A percentile compares a stretch with the other conserved stretches of the same genome.
Evolutionary conservation across 2,797 vertebrate species (phyloP).

Genomic region (Acanthurus leucopareius): DNA sequence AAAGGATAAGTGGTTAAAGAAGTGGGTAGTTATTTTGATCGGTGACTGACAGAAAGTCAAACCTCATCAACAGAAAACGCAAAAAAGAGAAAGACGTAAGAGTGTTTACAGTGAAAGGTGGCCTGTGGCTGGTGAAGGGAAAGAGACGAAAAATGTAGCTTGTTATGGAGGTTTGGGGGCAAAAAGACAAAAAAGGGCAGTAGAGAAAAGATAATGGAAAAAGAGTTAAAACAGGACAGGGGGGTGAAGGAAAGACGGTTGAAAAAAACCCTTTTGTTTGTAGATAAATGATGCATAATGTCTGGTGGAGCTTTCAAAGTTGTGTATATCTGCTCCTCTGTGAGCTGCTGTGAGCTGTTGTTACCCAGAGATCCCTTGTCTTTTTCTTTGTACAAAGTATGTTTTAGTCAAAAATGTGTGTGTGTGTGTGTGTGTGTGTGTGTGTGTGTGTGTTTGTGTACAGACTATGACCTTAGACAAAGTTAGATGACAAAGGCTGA

Average conservation of each 20-base stretch:
- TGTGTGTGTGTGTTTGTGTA: background rate
- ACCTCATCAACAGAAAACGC: slow-evolving; percentile 8
- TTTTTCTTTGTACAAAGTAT: background rate
- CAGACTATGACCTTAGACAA: slow-evolving; percentile 29
- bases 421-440: background rate
- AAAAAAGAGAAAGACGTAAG: slow-evolving; percentile 5
- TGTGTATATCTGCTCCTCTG: background rate
- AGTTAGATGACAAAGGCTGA: slow-evolving; percentile 25
- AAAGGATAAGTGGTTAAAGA: too few relatives aligned
- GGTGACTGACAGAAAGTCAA: slow-evolving; percentile 21
- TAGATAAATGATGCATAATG: background rate
- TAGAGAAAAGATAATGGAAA: background rate
- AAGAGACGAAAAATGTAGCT: background rate
- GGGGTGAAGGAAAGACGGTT: background rate
- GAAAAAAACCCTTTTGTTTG: background rate
- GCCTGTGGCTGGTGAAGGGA: slow-evolving; percentile 24
- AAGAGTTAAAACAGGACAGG: background rate
- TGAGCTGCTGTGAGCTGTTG: background rate
- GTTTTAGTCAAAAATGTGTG: background rate
- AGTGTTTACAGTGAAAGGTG: slow-evolving; percentile 28
- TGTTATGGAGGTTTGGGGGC: slow-evolving; percentile 1
- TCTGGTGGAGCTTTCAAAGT: background rate
- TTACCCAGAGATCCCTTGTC: background rate
- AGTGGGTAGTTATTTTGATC: background rate
- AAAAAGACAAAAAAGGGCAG: slow-evolving; percentile 19